Evolutionary conservation across 2,888 invertebrate genomes (phyloP).

Genomic region (Prosopocoilus inquinatus): DNA sequence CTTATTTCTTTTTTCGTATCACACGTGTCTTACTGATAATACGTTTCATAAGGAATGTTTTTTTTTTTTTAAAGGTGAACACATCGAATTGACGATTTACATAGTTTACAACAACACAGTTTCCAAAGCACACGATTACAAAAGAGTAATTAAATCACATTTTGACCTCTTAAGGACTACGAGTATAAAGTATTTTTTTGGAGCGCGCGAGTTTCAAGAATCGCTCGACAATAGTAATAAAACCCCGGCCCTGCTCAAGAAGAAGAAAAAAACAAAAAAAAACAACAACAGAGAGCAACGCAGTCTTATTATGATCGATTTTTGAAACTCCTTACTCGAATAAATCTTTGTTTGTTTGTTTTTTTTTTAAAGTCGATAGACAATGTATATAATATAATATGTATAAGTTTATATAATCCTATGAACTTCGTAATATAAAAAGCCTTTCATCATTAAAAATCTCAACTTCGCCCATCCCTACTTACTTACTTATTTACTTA

Average conservation of each 20-base stretch:
- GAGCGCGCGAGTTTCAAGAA: conserved; percentile 39
- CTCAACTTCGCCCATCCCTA: conserved; percentile 37
- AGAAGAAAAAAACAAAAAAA: conserved; percentile 27
- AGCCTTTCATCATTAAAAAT: conserved; percentile 23
- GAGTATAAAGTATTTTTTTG: neutral
- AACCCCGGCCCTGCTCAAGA: conserved; percentile 34
- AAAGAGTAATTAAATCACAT: conserved; percentile 6
- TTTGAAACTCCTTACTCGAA: conserved; percentile 19
- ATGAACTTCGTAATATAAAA: conserved; percentile 21
- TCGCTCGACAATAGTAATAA: conserved; percentile 50
- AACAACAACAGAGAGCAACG: conserved; percentile 25
- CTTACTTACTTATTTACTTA: conserved; percentile 23
- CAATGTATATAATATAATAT: neutral
- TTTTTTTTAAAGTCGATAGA: conserved; percentile 1
- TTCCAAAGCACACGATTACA: neutral
- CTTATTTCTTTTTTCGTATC: conserved; percentile 10
- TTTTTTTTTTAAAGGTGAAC: no score
- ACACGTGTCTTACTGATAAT: conserved; percentile 12
- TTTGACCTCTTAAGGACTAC: conserved; percentile 4
- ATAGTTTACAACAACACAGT: neutral
- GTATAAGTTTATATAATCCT: conserved; percentile 5
- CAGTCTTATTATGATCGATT: conserved; percentile 45
- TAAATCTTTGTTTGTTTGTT: conserved; percentile 1
- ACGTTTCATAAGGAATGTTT: conserved; percentile 28
- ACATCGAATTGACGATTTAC: conserved; percentile 47